Evolutionary conservation across 2,113 vertebrate species (phyloP).

Genomic region (Indri indri): DNA sequence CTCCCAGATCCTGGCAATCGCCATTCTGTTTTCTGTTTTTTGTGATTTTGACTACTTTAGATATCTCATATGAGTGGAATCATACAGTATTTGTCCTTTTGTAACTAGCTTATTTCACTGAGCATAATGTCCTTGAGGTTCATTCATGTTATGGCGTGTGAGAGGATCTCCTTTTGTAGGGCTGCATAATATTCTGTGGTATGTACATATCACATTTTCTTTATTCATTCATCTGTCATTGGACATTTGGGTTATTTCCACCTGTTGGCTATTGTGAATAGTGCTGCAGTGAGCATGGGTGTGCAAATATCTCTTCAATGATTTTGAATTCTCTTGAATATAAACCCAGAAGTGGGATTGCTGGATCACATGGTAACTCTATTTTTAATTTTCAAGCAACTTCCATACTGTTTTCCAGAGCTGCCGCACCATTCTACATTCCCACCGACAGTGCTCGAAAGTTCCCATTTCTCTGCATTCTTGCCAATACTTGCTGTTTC

Average conservation of each 20-base stretch:
- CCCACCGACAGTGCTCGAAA: neutral
- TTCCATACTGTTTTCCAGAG: neutral
- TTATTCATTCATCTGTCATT: neutral
- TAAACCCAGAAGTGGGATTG: neutral
- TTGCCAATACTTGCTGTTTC: neutral
- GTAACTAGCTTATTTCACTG: neutral
- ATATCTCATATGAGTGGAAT: neutral
- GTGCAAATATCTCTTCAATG: neutral
- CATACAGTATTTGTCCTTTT: neutral
- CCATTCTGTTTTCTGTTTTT: neutral
- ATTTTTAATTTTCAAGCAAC: neutral
- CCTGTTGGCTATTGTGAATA: neutral
- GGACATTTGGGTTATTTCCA: neutral
- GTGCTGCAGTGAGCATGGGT: neutral
- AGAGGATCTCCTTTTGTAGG: neutral
- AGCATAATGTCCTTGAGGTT: neutral
- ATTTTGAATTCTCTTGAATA: neutral
- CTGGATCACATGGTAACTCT: neutral
- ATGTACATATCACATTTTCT: neutral
- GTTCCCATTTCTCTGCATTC: neutral
- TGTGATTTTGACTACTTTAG: neutral
- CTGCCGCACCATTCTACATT: neutral
- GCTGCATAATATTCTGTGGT: neutral
- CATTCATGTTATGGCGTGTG: neutral
- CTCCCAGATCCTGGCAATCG: neutral